Evolutionary conservation across 2,797 vertebrate genomes (phyloP).

Genomic region (Dryobates pubescens): DNA sequence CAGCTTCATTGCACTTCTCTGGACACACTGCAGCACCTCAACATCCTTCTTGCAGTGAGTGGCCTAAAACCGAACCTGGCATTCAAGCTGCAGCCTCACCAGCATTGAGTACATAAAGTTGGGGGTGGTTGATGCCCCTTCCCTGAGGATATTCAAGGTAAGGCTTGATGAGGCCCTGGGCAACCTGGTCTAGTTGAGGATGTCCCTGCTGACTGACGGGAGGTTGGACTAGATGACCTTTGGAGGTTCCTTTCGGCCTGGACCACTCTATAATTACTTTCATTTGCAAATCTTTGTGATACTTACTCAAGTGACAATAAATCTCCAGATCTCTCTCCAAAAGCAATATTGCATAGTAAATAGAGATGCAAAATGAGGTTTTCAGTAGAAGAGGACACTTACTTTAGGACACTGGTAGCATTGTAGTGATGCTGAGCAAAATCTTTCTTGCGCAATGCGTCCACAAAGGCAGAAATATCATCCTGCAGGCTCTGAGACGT

Average conservation of each 20-base stretch:
- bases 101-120: too few species aligned
- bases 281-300: not conserved
- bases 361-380: not conserved
- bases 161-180: too few species aligned
- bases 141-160: too few species aligned
- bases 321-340: not conserved
- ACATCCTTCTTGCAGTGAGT: too few species aligned
- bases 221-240: too few species aligned
- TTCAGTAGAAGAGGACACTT: not conserved
- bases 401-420: constrained; percentile 80
- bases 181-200: too few species aligned
- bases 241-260: too few species aligned
- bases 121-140: too few species aligned
- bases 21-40: not conserved
- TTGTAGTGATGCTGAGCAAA: constrained; percentile 53
- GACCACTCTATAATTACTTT: not conserved
- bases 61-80: not conserved
- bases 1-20: not conserved
- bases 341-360: not conserved
- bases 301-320: not conserved
- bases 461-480: constrained; percentile 76
- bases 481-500: constrained; percentile 73
- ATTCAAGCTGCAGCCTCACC: not conserved
- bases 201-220: too few species aligned
- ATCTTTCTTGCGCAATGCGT: constrained; percentile 71